phyloP scores from a whole-genome alignment of 2,797 vertebrate genomes.

The Hydrophis major region DNA sequence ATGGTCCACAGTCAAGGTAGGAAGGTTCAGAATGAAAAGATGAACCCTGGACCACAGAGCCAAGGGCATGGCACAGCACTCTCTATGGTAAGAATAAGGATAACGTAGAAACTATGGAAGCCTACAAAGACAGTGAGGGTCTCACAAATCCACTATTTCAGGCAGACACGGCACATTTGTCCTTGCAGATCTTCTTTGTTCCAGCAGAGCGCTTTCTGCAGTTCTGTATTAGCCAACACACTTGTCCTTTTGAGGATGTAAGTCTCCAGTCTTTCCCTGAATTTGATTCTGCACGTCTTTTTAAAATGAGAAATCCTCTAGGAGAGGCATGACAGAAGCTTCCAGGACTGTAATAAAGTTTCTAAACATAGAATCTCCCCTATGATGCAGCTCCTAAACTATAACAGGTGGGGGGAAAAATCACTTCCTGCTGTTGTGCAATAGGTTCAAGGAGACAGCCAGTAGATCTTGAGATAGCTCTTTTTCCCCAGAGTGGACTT shows the following conservation, averaged over 20 bases:
- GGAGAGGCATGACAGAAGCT: background rate
- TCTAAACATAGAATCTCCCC: background rate
- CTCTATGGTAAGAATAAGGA: background rate
- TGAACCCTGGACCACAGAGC: background rate
- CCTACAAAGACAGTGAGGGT: background rate
- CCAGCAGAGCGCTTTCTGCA: background rate
- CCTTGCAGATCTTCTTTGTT: background rate
- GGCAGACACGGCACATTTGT: background rate
- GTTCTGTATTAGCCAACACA: background rate
- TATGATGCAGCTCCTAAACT: background rate
- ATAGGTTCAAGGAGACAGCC: background rate
- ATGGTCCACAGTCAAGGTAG: background rate
- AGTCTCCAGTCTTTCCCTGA: background rate
- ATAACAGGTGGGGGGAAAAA: background rate
- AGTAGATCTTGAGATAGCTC: background rate
- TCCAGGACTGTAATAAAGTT: background rate
- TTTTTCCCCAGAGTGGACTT: background rate
- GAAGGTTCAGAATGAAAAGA: background rate
- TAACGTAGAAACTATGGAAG: background rate
- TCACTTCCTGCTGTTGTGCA: background rate
- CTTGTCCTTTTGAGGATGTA: background rate
- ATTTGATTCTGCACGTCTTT: background rate
- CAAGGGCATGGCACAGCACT: background rate
- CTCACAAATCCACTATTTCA: background rate
- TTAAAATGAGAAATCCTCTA: background rate